phyloP scores from a whole-genome alignment of 2,113 vertebrate genomes.

The Upupa epops region DNA sequence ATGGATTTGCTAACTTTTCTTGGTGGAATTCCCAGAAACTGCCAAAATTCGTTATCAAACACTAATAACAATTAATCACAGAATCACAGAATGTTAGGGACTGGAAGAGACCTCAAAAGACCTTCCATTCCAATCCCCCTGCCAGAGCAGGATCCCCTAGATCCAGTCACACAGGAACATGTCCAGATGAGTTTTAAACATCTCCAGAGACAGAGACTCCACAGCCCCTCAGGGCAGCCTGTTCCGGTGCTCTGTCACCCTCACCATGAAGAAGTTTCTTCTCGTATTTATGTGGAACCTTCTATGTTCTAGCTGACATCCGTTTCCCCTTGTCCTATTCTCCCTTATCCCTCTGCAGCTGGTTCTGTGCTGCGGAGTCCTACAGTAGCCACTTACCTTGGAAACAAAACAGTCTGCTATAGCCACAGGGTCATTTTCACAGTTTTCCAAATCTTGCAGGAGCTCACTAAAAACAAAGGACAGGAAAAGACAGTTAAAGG shows the following conservation, averaged over 20 bases:
- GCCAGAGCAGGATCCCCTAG: no score
- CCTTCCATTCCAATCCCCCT: no score
- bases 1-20: not conserved
- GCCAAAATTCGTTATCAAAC: not conserved
- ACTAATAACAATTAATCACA: not conserved
- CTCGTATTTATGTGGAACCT: no score
- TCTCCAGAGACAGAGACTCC: no score
- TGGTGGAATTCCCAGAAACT: not conserved
- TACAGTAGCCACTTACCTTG: constrained; percentile 82
- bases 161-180: no score
- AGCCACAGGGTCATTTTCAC: constrained; percentile 88
- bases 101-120: no score
- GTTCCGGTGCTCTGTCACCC: no score
- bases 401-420: constrained; percentile 93
- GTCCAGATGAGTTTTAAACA: no score
- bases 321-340: not conserved
- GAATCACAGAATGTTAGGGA: no score
- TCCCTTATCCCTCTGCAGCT: not conserved
- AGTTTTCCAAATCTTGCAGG: constrained; percentile 87
- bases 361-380: not conserved
- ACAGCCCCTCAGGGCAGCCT: no score
- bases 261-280: no score
- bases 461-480: constrained; percentile 80
- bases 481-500: not conserved
- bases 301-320: no score